Evolutionary conservation across 1,140 invertebrate species (phyloP), one percentile per base, ranked within the genome.

Genomic region (Aporrectodea caliginosa): DNA sequence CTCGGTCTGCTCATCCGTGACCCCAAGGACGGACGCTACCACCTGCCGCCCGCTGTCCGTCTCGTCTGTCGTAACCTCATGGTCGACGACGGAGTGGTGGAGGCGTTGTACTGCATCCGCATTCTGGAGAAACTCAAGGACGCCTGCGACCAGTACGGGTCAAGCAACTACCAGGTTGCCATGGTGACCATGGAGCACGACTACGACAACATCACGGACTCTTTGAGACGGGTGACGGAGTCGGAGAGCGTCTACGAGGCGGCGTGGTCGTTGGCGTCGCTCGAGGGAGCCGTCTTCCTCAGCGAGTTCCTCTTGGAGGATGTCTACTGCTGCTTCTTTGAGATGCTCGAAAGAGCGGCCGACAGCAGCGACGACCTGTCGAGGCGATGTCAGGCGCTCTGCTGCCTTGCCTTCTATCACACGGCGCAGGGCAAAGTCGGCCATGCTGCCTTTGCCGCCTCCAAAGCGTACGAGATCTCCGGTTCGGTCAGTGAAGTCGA

Each of bases 281-380:
- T 75, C 1, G 71, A 79, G 22, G n/a, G 31, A 30, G 78, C 78
- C 29, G 31, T 79, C 14, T 79, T 74, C 43, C 31, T 79, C n/a
- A 27, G 31, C 34, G 78, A 79, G 27, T 30, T 43, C 16, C 58
- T 79, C 16, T 35, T 71, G 27, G 35, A 32, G 27, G 34, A 31
- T 12, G 27, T 68, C n/a, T 79, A 75, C 32, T 75, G 2, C 73
- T 2, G 1, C 73, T 35, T 0, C 43, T 75, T 14, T 14, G 29
- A 33, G 73, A 75, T 35, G 43, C 43, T 33, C 29, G 27, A 35
- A 35, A 31, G 33, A 33, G 34, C 32, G 43, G 33, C 27, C 33
- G 43, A 35, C n/a, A 29, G 31, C 0, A 29, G 2, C 73, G 68
- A 2, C 6, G 77, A 78, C n/a, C 16, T 27, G n/a, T 29, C 29